phyloP scores from a whole-genome alignment of 2,888 invertebrate genomes.

The Synergus gifuensis region DNA sequence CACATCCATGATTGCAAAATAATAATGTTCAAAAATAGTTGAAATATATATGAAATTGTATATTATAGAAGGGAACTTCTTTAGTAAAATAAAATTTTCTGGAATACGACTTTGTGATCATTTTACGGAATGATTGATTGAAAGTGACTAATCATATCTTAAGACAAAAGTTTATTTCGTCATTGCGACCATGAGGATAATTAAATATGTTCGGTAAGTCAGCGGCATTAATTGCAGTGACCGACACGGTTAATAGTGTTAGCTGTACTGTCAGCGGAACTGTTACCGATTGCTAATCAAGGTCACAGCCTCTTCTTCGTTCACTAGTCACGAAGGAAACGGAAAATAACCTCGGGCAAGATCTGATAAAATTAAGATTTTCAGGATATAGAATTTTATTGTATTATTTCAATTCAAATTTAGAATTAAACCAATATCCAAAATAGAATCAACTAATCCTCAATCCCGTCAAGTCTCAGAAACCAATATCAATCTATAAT shows the following conservation, averaged over 20 bases:
- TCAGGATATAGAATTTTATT: neutral
- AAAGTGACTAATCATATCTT: neutral
- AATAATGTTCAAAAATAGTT: too few species aligned
- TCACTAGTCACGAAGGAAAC: neutral
- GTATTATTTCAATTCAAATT: neutral
- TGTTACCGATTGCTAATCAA: conserved; percentile 8
- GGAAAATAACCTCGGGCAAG: neutral
- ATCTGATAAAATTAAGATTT: neutral
- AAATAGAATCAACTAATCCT: neutral
- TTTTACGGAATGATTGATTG: neutral
- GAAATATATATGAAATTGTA: too few species aligned
- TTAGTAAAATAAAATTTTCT: neutral
- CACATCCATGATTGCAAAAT: neutral
- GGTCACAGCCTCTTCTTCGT: conserved; percentile 3
- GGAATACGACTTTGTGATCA: neutral
- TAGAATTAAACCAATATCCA: neutral
- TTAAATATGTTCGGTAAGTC: conserved; percentile 3
- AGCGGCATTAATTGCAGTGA: conserved; percentile 1
- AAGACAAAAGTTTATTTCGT: neutral
- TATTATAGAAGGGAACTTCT: neutral
- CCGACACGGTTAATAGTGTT: conserved; percentile 8
- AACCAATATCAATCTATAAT: too few species aligned
- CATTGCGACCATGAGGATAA: neutral
- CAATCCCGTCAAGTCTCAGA: too few species aligned
- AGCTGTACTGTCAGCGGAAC: conserved; percentile 4